These are phyloP conservation scores for Mylabris phalerata DNA, from an alignment of 1,140 invertebrate genomes.

Conservation along the genomic window DNA sequence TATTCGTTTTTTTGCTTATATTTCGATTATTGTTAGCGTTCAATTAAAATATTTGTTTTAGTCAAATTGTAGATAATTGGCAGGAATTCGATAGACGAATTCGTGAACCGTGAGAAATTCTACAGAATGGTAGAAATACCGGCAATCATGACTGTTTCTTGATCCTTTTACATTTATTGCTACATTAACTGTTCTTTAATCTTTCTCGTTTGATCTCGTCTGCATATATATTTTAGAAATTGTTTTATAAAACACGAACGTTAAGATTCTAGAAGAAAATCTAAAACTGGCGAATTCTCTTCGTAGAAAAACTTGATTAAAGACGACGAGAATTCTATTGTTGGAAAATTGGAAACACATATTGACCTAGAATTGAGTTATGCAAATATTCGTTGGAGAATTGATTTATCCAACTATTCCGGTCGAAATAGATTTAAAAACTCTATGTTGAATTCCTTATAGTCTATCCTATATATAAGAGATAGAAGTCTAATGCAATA, in stretches of 20 bases:
- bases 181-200: constrained; percentile 14
- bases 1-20: no score
- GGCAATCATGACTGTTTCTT: constrained; percentile 10
- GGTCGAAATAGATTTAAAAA: no score
- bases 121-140: background rate
- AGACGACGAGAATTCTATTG: background rate
- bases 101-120: constrained; percentile 5
- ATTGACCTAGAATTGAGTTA: background rate
- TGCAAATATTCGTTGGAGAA: background rate
- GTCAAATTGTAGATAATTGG: no score
- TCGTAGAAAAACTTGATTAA: background rate
- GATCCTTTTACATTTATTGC: constrained; percentile 9
- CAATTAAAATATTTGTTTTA: no score
- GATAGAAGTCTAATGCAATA: no score
- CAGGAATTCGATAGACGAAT: background rate
- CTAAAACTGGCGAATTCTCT: background rate
- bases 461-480: no score
- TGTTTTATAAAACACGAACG: background rate
- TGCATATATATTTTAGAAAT: background rate
- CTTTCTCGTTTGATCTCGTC: constrained; percentile 11
- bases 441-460: no score
- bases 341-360: background rate
- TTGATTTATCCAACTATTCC: no score
- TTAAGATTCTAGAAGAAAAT: background rate
- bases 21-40: no score